These are phyloP conservation scores for Platalea minor DNA, from an alignment of 2,797 vertebrate species.

Conservation along the genomic window DNA sequence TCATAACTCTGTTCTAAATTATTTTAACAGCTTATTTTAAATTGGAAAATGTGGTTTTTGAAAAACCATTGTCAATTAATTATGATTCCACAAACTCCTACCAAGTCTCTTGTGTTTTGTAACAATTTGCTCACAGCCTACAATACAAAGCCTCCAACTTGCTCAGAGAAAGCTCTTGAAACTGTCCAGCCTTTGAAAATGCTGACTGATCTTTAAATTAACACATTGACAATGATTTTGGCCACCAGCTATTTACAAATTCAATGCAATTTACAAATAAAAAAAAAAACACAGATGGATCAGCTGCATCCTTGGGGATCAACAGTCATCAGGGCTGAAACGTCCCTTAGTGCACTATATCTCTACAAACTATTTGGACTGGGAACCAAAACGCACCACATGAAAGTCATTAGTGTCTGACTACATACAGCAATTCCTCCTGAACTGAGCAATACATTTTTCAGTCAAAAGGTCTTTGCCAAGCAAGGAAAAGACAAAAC, in stretches of 20 bases:
- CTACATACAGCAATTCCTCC: not conserved
- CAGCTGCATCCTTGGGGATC: conserved; percentile 4
- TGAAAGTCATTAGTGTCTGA: not conserved
- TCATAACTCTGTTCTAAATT: conserved; percentile 29
- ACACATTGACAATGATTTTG: conserved; percentile 34
- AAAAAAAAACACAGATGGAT: not conserved
- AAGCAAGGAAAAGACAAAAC: conserved; percentile 15
- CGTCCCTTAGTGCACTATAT: not conserved
- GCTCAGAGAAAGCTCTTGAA: conserved; percentile 39
- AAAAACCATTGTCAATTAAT: conserved; percentile 60
- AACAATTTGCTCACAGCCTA: conserved; percentile 40
- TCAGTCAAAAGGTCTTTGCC: not conserved
- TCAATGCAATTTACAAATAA: conserved; percentile 31
- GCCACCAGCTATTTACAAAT: conserved; percentile 30
- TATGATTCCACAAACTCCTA: conserved; percentile 38
- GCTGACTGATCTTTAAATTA: conserved; percentile 51
- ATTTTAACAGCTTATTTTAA: conserved; percentile 60
- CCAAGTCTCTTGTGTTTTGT: conserved; percentile 43
- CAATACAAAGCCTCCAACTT: conserved; percentile 45
- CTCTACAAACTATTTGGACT: not conserved
- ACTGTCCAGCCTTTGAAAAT: conserved; percentile 36
- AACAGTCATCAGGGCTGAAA: not conserved
- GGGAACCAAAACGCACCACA: not conserved
- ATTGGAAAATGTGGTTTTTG: conserved; percentile 37
- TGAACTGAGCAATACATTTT: not conserved